Percentiles rank a stretch among this genome's conserved stretches.
Evolutionary conservation across 2,888 invertebrate genomes (phyloP).

Genomic region (Polydrusus pterygomalis): DNA sequence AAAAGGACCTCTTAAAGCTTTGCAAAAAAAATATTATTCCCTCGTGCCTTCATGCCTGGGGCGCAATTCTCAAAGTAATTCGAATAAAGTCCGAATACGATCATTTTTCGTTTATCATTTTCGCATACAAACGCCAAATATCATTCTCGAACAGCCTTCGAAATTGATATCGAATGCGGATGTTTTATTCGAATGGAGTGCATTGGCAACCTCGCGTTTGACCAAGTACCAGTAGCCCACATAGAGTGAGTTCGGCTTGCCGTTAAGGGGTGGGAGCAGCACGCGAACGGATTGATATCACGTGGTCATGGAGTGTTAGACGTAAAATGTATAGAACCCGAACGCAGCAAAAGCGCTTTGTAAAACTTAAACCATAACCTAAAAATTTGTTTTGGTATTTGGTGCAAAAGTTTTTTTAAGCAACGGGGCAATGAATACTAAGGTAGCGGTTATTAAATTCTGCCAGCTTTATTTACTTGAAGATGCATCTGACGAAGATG

Average conservation of each 20-base stretch:
- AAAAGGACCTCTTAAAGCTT: conserved; percentile 33
- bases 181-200: no score
- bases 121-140: no score
- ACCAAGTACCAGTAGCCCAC: no score
- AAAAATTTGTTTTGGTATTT: not conserved
- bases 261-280: not conserved
- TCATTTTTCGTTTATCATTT: no score
- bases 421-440: not conserved
- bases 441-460: not conserved
- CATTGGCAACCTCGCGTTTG: no score
- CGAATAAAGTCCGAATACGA: no score
- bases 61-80: no score
- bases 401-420: not conserved
- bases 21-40: conserved; percentile 27
- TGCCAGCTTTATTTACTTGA: not conserved
- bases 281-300: not conserved
- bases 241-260: not conserved
- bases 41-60: conserved; percentile 9
- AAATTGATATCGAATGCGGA: no score
- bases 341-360: not conserved
- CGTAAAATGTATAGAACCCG: no score
- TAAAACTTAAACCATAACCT: not conserved
- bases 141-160: no score
- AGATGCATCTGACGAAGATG: not conserved
- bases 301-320: not conserved